phyloP scores from a whole-genome alignment of 2,888 invertebrate species.

The Netelia melanura region DNA sequence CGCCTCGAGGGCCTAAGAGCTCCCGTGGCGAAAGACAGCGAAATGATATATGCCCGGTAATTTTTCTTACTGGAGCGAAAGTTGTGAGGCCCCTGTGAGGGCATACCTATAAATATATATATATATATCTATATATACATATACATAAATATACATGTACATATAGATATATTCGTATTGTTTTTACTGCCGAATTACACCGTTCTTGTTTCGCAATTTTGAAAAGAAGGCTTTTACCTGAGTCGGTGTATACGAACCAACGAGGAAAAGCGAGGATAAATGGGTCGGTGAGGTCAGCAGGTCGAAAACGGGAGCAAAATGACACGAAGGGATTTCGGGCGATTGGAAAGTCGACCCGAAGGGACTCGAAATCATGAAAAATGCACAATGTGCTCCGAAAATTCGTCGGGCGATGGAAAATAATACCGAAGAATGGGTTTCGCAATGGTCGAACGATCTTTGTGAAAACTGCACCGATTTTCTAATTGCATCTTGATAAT shows the following conservation, averaged over 20 bases:
- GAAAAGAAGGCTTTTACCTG: constrained; percentile 61
- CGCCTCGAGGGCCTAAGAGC: constrained; percentile 68
- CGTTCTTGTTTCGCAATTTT: constrained; percentile 73
- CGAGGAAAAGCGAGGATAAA: constrained; percentile 54
- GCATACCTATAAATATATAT: constrained; percentile 53
- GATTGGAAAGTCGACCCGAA: background rate
- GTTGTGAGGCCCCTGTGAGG: constrained; percentile 69
- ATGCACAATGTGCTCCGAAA: background rate
- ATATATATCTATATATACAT: background rate
- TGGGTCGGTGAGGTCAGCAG: constrained; percentile 65
- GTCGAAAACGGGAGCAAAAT: constrained; percentile 74
- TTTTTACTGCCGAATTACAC: constrained; percentile 65
- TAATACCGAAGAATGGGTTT: constrained; percentile 17
- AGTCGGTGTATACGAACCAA: constrained; percentile 69
- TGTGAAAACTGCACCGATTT: constrained; percentile 64
- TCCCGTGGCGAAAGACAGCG: constrained; percentile 70
- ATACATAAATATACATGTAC: background rate
- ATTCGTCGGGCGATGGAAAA: background rate
- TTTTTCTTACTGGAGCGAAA: constrained; percentile 81
- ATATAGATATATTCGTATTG: constrained; percentile 41
- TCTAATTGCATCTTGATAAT: constrained; percentile 77
- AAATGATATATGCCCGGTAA: constrained; percentile 79
- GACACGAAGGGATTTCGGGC: constrained; percentile 20
- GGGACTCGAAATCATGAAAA: constrained; percentile 9
- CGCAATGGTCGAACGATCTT: constrained; percentile 30